A percentile compares a stretch with the other conserved stretches of the same genome.
These are phyloP conservation scores for Eriocheir sinensis DNA, from an alignment of 1,140 invertebrate species.

Conservation along the genomic window DNA sequence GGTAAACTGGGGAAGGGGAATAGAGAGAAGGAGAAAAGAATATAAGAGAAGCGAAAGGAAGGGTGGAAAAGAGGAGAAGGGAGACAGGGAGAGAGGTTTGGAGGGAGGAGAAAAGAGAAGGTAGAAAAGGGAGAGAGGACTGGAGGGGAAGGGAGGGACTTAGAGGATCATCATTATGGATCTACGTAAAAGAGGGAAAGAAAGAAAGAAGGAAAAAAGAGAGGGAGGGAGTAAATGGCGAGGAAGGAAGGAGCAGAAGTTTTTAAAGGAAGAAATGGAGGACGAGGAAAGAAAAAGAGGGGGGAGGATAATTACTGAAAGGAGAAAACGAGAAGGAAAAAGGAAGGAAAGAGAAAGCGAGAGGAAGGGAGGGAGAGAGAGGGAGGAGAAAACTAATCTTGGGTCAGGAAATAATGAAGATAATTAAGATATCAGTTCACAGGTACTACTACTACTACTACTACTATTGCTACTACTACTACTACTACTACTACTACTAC, in stretches of 20 bases:
- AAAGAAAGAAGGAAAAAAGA: background rate
- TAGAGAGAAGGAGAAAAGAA: background rate
- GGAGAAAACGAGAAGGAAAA: background rate
- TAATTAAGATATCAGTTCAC: background rate
- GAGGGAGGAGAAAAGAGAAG: no score
- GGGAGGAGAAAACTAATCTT: background rate
- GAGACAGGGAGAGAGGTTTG: background rate
- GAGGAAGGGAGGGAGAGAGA: constrained; percentile 35
- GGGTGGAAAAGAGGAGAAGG: background rate
- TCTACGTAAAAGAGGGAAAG: constrained; percentile 1
- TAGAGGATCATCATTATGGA: background rate
- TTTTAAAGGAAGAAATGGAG: background rate
- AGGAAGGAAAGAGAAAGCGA: background rate
- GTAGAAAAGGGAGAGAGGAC: no score
- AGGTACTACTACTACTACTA: background rate
- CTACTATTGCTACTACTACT: background rate
- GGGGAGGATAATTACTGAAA: background rate
- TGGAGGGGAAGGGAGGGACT: background rate
- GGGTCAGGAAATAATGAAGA: background rate
- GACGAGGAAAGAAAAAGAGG: background rate
- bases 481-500: no score
- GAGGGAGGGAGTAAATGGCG: background rate
- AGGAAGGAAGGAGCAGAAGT: background rate
- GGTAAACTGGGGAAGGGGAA: background rate
- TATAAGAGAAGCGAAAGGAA: background rate